A percentile compares a stretch with the other conserved stretches of the same genome.
phyloP scores from a whole-genome alignment of 2,888 invertebrate genomes.

The Ichneumoninae sp. region DNA sequence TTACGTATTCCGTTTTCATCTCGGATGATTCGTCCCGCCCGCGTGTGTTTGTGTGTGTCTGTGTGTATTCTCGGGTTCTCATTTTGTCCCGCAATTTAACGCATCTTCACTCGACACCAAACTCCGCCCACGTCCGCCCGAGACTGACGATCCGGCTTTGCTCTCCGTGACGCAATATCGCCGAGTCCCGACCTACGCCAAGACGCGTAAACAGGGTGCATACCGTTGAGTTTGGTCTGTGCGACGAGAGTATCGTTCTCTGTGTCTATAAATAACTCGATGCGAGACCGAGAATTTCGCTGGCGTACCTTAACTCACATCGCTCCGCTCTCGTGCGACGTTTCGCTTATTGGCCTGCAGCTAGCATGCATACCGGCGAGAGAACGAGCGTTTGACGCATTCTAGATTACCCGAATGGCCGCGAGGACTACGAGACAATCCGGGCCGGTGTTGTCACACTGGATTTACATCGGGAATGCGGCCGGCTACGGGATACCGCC shows the following conservation, averaged over 20 bases:
- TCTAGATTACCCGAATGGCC: constrained; percentile 54
- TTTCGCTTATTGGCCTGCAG: constrained; percentile 22
- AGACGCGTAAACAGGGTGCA: constrained; percentile 64
- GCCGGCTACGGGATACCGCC: not conserved
- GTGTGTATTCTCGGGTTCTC: not conserved
- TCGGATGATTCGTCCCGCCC: constrained; percentile 21
- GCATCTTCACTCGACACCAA: constrained; percentile 30
- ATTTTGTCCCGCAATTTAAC: constrained; percentile 42
- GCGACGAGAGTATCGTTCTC: constrained; percentile 23
- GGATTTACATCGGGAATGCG: constrained; percentile 14
- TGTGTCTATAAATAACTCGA: constrained; percentile 57
- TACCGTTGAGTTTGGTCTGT: constrained; percentile 43
- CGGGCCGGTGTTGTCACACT: constrained; percentile 3
- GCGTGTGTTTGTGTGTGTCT: not conserved
- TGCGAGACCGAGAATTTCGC: constrained; percentile 40
- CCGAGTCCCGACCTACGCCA: constrained; percentile 60
- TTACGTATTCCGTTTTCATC: constrained; percentile 38
- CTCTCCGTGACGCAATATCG: constrained; percentile 61
- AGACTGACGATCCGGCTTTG: constrained; percentile 1
- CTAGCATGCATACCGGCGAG: constrained; percentile 23
- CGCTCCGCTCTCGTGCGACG: not conserved
- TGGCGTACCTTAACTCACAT: not conserved
- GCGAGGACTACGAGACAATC: constrained; percentile 8
- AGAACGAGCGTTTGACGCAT: constrained; percentile 52
- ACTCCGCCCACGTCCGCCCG: constrained; percentile 22